Evolutionary conservation across 2,113 vertebrate genomes (phyloP), one percentile per base, ranked within the genome.

Genomic region (Sapajus apella): DNA sequence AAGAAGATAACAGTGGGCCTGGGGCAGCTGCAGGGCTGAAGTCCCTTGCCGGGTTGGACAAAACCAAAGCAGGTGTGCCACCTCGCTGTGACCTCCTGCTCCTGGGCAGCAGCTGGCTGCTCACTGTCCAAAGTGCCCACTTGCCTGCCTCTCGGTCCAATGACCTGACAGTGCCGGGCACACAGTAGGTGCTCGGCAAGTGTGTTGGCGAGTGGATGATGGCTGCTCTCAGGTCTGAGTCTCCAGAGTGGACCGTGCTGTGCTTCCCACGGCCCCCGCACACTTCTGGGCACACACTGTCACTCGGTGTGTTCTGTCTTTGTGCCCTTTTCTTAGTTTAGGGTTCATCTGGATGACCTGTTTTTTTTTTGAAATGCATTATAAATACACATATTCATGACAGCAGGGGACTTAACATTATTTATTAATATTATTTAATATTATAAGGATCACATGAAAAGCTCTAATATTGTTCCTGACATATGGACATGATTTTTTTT

Each of bases 261-360:
- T 13, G 18, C n/a, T 25, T 61, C 35, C 35, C 66, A 12, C 0
- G 3, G 73, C 21, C 2, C 56, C 18, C 1, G 7, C 11, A 0
- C 21, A 3, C 84, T 10, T 13, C 43, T 27, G 14, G 23, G 35
- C 5, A 11, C 10, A 0, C 3, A 14, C 30, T 21, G 18, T 3
- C 35, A 1, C 13, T 20, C 6, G 16, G 30, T 0, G 0, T 30
- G n/a, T 30, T 52, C 13, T 8, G 17, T 17, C 45, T 45, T 3
- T 6, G 11, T 30, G 27, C 8, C 21, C 0, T 27, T 3, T 30
- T 45, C n/a, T 27, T n/a, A 30, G 10, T 8, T 40, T 14, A 20
- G 27, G n/a, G 68, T 30, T 21, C 85, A 43, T 35, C n/a, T 30
- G 68, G 45, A n/a, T 10, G 14, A 75, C 3, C 27, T 5, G 2